These are phyloP conservation scores for Ptilodon capucinus DNA, from an alignment of 2,888 invertebrate genomes.

Conservation along the genomic window DNA sequence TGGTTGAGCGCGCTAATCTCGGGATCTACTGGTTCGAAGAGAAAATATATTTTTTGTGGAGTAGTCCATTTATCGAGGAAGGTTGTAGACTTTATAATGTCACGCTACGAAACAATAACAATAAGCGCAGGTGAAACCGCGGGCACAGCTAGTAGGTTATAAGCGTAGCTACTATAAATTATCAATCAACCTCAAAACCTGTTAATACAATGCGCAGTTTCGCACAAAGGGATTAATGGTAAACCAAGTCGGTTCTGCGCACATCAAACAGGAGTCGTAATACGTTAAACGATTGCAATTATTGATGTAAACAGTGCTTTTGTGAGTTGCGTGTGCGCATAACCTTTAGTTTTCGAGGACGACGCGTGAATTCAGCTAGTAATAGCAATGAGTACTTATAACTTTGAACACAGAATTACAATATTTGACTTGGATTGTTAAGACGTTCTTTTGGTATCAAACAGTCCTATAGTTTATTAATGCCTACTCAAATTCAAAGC, in stretches of 20 bases:
- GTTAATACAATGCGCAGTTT: constrained; percentile 34
- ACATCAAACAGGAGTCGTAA: constrained; percentile 42
- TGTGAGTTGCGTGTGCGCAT: constrained; percentile 2
- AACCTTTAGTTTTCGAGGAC: not conserved
- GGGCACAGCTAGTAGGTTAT: constrained; percentile 29
- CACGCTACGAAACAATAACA: too few relatives aligned
- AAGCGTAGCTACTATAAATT: constrained; percentile 26
- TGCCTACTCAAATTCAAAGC: too few relatives aligned
- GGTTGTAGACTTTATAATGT: too few relatives aligned
- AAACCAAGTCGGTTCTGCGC: not conserved
- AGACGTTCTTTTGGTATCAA: too few relatives aligned
- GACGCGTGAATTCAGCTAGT: too few relatives aligned
- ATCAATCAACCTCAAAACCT: constrained; percentile 39
- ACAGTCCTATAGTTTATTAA: too few relatives aligned
- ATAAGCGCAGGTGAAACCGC: too few relatives aligned
- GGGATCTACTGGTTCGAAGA: too few relatives aligned
- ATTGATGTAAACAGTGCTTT: constrained; percentile 18
- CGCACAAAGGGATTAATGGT: constrained; percentile 18
- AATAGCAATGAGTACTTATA: not conserved
- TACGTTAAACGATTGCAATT: constrained; percentile 25
- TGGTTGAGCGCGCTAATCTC: too few relatives aligned
- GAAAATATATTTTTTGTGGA: too few relatives aligned
- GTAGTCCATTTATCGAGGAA: too few relatives aligned
- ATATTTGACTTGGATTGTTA: too few relatives aligned
- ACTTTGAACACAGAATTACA: not conserved